Evolutionary conservation across 2,888 invertebrate species (phyloP), one percentile per base, ranked within the genome.

Genomic region (Drosophila siamana): DNA sequence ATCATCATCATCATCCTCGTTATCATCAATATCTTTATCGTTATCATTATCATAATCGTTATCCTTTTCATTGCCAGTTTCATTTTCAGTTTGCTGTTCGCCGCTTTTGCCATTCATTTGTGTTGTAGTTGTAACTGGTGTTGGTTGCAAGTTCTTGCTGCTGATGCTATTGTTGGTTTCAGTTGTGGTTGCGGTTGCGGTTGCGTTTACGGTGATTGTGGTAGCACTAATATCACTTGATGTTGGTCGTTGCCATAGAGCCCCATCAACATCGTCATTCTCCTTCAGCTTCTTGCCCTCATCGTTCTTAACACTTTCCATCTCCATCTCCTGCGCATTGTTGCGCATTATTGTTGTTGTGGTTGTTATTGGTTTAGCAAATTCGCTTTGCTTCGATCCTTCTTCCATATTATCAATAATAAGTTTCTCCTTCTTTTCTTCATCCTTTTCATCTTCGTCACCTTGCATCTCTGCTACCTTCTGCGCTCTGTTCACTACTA

Each of bases 221-320:
- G 78, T 77, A 86, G 86, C 80, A 84, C 79, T 88, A 83, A 81
- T 89, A 90, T 86, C 88, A 89, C 89, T 80, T 82, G 77, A 80
- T 76, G 86, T 69, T 88, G 78, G 68, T 70, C 66, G 64, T 75
- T 75, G 69, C 66, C 54, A 68, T 48, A 50, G 55, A 56, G 74
- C 71, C 60, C 86, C 88, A 80, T 86, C 88, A 78, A 76, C 78
- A 79, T 85, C 63, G 73, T 84, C 83, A 26, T 69, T 40, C 28
- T 75, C 69, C 33, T 44, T 9, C n/a, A 44, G 22, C 40, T 57
- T 41, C 55, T 59, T 47, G 9, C 48, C 41, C 54, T 67, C 64
- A 41, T 62, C 51, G 38, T 41, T 62, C 60, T 40, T 24, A 9
- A 60, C 30, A n/a, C 9, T 51, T 26, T 60, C 16, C 36, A 52